Percentiles rank a stretch among this genome's conserved stretches.
Conservation (phyloP, 23 tunicate genomes). For the Styela clava region DNA sequence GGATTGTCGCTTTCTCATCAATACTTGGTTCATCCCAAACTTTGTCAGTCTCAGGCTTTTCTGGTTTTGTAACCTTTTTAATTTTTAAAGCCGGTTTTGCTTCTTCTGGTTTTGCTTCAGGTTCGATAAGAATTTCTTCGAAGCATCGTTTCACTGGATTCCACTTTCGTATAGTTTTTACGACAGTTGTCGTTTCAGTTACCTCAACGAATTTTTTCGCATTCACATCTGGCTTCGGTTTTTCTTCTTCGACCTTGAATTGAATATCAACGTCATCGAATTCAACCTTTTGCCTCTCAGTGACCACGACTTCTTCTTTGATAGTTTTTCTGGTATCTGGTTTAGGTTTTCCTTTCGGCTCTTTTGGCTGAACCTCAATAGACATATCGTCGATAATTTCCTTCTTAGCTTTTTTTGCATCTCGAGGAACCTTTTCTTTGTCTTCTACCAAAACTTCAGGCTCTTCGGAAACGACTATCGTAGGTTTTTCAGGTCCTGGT, state of each 20-base stretch:
- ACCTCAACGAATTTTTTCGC: not conserved
- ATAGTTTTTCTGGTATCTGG: not conserved
- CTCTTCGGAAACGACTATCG: not conserved
- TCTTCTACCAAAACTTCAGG: not conserved
- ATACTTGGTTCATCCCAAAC: not conserved
- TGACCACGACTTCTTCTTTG: not conserved
- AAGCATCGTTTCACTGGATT: slow-evolving; percentile 38
- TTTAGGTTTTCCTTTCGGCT: not conserved
- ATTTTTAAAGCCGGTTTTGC: not conserved
- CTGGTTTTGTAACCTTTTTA: not conserved
- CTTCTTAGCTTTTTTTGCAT: not conserved
- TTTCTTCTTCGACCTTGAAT: not conserved
- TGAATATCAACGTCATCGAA: not conserved
- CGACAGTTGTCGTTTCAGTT: not conserved
- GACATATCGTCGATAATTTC: not conserved
- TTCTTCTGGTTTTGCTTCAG: not conserved
- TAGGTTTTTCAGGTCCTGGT: not conserved
- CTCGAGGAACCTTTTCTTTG: not conserved
- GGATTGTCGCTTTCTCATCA: not conserved
- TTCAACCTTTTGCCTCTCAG: not conserved
- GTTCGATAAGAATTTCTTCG: slow-evolving; percentile 13
- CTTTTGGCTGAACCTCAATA: not conserved
- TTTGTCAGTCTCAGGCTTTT: not conserved
- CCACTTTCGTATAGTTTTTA: slow-evolving; percentile 17
- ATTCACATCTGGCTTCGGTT: slow-evolving; percentile 10